A percentile compares a stretch with the other conserved stretches of the same genome.
Conservation (phyloP, 2,888 invertebrate species). For the Drosophila kambysellisi region DNA sequence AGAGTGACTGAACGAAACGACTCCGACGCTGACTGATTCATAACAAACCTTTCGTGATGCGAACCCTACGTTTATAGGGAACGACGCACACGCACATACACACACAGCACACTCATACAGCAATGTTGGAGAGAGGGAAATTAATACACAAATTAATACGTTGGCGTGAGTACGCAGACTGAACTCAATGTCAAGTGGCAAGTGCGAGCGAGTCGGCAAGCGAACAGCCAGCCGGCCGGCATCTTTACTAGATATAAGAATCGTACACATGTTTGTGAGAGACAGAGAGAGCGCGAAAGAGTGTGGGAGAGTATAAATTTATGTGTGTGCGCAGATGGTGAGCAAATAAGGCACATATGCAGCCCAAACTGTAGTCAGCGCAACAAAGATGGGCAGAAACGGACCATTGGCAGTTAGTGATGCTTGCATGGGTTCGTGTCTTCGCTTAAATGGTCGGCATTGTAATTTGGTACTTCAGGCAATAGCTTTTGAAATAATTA, state of each 20-base stretch:
- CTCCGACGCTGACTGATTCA: constrained; percentile 64
- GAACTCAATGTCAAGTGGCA: constrained; percentile 64
- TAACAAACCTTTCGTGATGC: constrained; percentile 51
- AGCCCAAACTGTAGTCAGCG: constrained; percentile 34
- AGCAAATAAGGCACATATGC: constrained; percentile 31
- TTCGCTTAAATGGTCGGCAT: constrained; percentile 3
- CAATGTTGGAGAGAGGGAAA: constrained; percentile 40
- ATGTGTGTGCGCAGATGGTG: constrained; percentile 20
- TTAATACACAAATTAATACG: constrained; percentile 33
- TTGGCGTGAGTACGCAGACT: constrained; percentile 33
- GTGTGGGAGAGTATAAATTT: constrained; percentile 38
- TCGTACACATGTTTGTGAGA: constrained; percentile 4
- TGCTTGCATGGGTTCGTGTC: constrained; percentile 46
- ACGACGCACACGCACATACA: constrained; percentile 29
- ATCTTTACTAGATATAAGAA: constrained; percentile 40
- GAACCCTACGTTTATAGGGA: constrained; percentile 53
- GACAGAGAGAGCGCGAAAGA: constrained; percentile 12
- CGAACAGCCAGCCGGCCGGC: constrained; percentile 52
- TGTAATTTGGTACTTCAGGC: background rate
- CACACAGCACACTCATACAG: constrained; percentile 1
- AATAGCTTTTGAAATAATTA: background rate
- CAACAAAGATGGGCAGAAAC: background rate
- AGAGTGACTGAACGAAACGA: constrained; percentile 57
- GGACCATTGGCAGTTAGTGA: constrained; percentile 8
- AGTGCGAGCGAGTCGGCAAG: constrained; percentile 55